Conservation (phyloP, 2,113 vertebrate genomes). For the Jacana jacana region DNA sequence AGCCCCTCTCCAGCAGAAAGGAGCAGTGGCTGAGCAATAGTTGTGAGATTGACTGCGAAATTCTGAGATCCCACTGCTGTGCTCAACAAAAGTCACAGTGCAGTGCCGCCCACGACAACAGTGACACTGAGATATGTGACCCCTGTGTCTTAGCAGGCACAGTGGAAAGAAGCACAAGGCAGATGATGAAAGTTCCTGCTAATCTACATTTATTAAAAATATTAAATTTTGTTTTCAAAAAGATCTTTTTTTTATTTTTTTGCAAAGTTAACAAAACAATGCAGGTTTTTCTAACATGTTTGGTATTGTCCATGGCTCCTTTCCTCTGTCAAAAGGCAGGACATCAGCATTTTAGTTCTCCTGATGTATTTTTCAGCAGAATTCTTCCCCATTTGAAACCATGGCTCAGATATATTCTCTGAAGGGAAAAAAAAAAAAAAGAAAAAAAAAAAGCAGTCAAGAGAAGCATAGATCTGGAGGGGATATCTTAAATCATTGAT, state of each 20-base stretch:
- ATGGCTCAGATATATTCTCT: not conserved
- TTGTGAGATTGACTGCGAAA: rapidly evolving
- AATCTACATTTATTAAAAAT: not conserved
- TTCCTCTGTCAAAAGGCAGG: not conserved
- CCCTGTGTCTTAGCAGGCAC: not conserved
- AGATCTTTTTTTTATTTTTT: not conserved
- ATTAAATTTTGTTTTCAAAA: not conserved
- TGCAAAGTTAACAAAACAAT: not conserved
- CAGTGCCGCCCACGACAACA: not conserved
- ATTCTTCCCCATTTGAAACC: not conserved
- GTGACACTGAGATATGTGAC: not conserved
- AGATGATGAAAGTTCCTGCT: not conserved
- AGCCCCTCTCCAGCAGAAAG: not conserved
- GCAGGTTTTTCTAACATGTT: not conserved
- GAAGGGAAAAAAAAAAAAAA: not conserved
- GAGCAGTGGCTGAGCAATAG: not conserved
- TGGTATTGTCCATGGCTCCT: not conserved
- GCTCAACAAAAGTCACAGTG: rapidly evolving
- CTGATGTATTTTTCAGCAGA: not conserved
- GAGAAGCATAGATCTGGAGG: not conserved
- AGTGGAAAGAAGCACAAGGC: not conserved
- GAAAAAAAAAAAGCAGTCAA: not conserved
- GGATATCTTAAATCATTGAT: not conserved
- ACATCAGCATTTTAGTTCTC: not conserved
- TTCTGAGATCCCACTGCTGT: not conserved